A percentile compares a stretch with the other conserved stretches of the same genome.
Conservation (phyloP, 92 coral and sea anemone species). For the Umimayanthus chanpuru region DNA sequence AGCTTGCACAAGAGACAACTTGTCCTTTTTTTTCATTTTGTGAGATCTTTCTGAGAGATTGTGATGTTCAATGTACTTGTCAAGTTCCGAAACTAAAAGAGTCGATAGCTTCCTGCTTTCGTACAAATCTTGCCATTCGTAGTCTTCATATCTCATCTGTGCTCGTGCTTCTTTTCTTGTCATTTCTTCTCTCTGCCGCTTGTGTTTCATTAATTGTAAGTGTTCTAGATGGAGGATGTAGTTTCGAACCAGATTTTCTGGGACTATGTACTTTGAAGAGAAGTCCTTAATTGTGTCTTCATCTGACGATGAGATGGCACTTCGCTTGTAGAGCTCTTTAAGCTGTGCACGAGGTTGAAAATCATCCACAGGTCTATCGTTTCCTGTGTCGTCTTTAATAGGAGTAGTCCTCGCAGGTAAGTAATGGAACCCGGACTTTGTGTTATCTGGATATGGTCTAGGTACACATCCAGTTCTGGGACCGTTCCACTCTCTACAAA, state of each 20-base stretch:
- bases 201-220: constrained; percentile 49
- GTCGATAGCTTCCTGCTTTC: constrained; percentile 48
- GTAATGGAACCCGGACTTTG: constrained; percentile 60
- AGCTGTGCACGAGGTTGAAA: constrained; percentile 63
- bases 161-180: constrained; percentile 41
- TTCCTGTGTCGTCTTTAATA: constrained; percentile 33
- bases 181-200: constrained; percentile 57
- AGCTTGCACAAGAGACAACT: constrained; percentile 58
- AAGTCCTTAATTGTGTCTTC: constrained; percentile 47
- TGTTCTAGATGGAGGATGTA: constrained; percentile 63
- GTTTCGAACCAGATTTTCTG: constrained; percentile 54
- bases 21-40: constrained; percentile 67
- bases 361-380: constrained; percentile 48
- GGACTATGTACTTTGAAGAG: constrained; percentile 59
- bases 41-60: constrained; percentile 44
- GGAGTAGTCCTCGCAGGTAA: constrained; percentile 57
- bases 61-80: constrained; percentile 65
- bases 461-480: constrained; percentile 56
- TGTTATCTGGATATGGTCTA: constrained; percentile 69
- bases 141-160: constrained; percentile 43
- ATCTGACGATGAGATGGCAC: constrained; percentile 47
- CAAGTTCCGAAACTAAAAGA: constrained; percentile 59
- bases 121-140: constrained; percentile 55
- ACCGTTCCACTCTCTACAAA: constrained; percentile 56
- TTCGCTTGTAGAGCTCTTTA: constrained; percentile 34